Conservation (phyloP, 2,113 vertebrate species). For the Osmerus eperlanus region DNA sequence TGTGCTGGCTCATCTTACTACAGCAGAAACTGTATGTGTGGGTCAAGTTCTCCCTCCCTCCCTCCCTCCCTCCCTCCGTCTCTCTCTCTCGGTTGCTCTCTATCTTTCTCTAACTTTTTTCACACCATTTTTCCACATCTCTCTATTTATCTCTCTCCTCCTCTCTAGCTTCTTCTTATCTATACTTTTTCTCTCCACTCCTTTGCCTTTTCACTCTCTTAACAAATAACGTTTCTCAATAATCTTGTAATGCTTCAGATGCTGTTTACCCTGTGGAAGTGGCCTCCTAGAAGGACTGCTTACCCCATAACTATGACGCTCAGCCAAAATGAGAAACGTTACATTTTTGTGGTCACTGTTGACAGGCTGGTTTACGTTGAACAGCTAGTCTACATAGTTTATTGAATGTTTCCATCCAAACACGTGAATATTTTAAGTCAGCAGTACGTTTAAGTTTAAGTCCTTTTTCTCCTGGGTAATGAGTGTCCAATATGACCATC, state of each 20-base stretch:
- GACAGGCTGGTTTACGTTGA: background rate
- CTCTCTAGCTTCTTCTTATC: no score
- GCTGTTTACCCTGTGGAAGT: conserved; percentile 2
- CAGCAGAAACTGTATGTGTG: no score
- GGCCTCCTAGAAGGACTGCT: no score
- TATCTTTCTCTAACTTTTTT: background rate
- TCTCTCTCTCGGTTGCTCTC: background rate
- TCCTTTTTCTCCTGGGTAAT: no score
- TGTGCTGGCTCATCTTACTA: conserved; percentile 1
- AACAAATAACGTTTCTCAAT: no score
- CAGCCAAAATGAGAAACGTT: conserved; percentile 3
- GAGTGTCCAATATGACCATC: no score
- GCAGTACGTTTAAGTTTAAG: background rate
- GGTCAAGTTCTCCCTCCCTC: background rate
- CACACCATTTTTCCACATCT: no score
- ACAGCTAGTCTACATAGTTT: background rate
- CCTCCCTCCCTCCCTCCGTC: background rate
- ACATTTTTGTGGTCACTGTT: background rate
- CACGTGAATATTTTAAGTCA: background rate
- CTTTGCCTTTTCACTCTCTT: no score
- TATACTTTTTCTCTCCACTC: no score
- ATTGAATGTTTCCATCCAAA: conserved; percentile 3
- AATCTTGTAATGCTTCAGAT: no score
- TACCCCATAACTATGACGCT: no score
- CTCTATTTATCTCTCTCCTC: no score